A percentile compares a stretch with the other conserved stretches of the same genome.
phyloP scores from a whole-genome alignment of 2,888 invertebrate genomes.

The Atethmia centrago region DNA sequence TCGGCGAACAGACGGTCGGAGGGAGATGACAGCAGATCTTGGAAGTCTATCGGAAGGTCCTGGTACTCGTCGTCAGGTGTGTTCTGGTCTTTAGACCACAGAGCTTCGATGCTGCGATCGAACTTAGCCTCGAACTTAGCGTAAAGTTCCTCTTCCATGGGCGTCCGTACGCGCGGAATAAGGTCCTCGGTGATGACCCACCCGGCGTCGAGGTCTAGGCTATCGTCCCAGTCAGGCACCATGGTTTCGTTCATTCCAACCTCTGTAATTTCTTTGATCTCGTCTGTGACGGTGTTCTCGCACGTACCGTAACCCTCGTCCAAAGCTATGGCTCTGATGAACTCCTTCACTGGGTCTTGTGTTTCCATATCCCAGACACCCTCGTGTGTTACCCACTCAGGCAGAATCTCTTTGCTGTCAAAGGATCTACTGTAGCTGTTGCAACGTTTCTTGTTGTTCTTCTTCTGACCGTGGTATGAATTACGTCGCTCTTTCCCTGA shows the following conservation, averaged over 20 bases:
- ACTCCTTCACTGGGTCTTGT: conserved; percentile 88
- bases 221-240: conserved; percentile 84
- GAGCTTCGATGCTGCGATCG: conserved; percentile 92
- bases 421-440: conserved; percentile 85
- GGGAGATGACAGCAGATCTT: conserved; percentile 91
- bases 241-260: conserved; percentile 75
- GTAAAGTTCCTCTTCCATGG: conserved; percentile 88
- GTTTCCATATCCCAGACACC: conserved; percentile 89
- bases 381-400: conserved; percentile 90
- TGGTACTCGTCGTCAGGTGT: conserved; percentile 90
- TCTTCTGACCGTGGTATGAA: conserved; percentile 84
- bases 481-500: conserved; percentile 86
- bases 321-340: conserved; percentile 85
- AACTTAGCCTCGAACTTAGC: conserved; percentile 92
- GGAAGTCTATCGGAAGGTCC: conserved; percentile 91
- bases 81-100: conserved; percentile 91
- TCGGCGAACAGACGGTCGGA: conserved; percentile 87
- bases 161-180: conserved; percentile 77
- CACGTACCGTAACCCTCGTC: conserved; percentile 90
- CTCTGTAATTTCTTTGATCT: conserved; percentile 75
- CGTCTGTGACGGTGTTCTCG: conserved; percentile 87
- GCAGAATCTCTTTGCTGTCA: conserved; percentile 86
- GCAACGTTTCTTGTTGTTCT: conserved; percentile 82
- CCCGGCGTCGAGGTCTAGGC: conserved; percentile 77
- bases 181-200: conserved; percentile 82